phyloP scores from a whole-genome alignment of 2,797 vertebrate species.

The Parauchenoglanis punctatus region DNA sequence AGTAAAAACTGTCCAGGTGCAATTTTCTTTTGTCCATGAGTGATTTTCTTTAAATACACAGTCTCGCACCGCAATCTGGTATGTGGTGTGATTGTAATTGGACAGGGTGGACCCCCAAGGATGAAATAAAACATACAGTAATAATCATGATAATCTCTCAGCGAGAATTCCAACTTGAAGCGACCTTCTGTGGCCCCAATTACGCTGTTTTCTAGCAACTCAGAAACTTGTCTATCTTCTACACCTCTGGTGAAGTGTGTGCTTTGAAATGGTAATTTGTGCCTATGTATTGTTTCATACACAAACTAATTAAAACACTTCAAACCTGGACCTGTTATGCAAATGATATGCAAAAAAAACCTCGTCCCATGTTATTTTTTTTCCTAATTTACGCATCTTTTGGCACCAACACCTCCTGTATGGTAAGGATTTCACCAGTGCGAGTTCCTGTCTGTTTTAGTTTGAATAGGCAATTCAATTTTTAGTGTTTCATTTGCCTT shows the following conservation, averaged over 20 bases:
- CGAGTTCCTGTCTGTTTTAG: background rate
- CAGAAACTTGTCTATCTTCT: background rate
- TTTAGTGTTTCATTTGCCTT: background rate
- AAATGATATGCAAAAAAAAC: background rate
- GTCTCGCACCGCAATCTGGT: background rate
- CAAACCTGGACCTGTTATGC: background rate
- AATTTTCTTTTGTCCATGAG: background rate
- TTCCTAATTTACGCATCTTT: background rate
- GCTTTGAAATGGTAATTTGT: background rate
- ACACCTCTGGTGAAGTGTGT: background rate
- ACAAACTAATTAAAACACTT: background rate
- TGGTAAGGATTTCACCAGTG: background rate
- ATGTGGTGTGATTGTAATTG: background rate
- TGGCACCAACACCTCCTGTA: background rate
- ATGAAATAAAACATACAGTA: background rate
- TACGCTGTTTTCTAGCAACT: background rate
- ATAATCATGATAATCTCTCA: conserved; percentile 8
- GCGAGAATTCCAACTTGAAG: background rate
- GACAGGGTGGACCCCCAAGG: background rate
- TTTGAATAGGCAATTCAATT: background rate
- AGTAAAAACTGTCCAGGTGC: background rate
- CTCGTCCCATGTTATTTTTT: background rate
- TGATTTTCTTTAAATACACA: background rate
- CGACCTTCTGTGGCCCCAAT: background rate
- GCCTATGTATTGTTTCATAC: background rate